Conservation (phyloP, 2,888 invertebrate genomes). For the Sphecodes monilicornis region DNA sequence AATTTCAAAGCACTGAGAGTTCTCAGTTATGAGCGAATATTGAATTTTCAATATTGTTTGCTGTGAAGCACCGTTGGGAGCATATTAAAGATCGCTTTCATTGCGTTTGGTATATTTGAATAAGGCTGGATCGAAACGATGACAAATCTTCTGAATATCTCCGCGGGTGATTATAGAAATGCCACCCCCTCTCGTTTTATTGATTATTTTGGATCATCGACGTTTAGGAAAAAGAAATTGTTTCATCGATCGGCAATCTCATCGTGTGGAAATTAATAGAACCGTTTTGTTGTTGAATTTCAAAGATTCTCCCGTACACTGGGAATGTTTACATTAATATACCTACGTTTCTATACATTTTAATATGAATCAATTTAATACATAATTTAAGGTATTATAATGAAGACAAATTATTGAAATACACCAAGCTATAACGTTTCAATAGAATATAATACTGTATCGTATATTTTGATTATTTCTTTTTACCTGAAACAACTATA, state of each 20-base stretch:
- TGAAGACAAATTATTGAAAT: not conserved
- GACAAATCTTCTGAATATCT: not conserved
- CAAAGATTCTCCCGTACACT: not conserved
- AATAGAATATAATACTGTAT: too few relatives aligned
- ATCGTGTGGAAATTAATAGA: not conserved
- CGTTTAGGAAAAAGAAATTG: not conserved
- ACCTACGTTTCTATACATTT: not conserved
- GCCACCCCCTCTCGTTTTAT: not conserved
- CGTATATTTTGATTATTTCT: not conserved
- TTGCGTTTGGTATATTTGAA: not conserved
- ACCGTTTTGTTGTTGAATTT: not conserved
- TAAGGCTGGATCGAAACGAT: not conserved
- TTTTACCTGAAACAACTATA: not conserved
- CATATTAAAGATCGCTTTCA: constrained; percentile 6
- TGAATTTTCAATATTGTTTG: constrained; percentile 3
- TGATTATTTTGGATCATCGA: not conserved
- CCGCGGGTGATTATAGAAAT: not conserved
- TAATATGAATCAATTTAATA: too few relatives aligned
- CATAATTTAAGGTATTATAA: not conserved
- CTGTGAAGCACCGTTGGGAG: not conserved
- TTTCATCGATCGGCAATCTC: not conserved
- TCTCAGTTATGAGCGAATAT: constrained; percentile 1
- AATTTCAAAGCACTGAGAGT: not conserved
- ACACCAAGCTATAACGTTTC: not conserved
- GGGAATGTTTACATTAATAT: not conserved